These are phyloP conservation scores for Hipposideros armiger DNA, from an alignment of 2,113 vertebrate genomes.

Conservation along the genomic window DNA sequence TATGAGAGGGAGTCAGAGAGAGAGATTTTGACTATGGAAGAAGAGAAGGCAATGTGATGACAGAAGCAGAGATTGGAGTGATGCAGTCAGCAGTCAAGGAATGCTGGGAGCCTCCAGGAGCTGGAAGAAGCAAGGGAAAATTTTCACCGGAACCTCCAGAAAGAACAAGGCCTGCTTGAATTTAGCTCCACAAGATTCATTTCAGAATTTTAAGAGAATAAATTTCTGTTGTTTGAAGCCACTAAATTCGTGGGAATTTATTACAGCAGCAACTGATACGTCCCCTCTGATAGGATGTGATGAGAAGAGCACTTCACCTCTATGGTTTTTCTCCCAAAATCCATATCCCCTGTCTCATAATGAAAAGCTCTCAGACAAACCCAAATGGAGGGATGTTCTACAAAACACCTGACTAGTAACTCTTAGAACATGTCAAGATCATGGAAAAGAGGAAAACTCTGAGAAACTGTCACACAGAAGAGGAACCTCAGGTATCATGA, in stretches of 20 bases:
- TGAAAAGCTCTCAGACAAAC: conserved; percentile 1
- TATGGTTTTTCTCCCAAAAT: background rate
- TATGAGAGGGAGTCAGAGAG: background rate
- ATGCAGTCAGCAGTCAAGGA: background rate
- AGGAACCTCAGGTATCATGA: background rate
- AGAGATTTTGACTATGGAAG: background rate
- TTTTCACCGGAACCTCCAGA: conserved; percentile 7
- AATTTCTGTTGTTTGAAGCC: conserved; percentile 26
- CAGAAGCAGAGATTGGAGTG: background rate
- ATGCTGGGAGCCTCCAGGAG: no score
- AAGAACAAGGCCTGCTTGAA: background rate
- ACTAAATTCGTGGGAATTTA: background rate
- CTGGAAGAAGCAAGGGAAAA: background rate
- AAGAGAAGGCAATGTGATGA: background rate
- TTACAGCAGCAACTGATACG: conserved; percentile 3
- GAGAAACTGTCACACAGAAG: conserved; percentile 11
- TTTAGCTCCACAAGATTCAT: background rate
- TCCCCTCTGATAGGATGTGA: background rate
- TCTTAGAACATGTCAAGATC: conserved; percentile 6
- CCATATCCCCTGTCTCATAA: background rate
- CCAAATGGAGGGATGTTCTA: background rate
- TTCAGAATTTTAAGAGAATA: conserved; percentile 12
- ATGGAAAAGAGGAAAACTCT: background rate
- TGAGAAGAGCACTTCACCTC: background rate
- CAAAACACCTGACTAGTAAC: background rate